Percentiles rank a stretch among this genome's conserved stretches.
phyloP scores from a whole-genome alignment of 2,113 vertebrate species.

The Callipepla californica region DNA sequence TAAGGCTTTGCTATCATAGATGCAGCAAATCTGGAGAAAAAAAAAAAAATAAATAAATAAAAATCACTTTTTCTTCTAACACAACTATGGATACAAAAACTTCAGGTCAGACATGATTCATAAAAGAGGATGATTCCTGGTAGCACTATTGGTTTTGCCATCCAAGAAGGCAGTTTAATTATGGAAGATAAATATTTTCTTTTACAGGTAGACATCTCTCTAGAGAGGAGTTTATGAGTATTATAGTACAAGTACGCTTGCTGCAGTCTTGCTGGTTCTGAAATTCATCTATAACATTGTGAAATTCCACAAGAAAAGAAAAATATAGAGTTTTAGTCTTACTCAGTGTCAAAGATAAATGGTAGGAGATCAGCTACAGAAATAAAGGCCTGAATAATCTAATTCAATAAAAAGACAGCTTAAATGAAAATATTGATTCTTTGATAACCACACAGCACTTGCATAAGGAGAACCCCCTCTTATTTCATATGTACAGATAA shows the following conservation, averaged over 20 bases:
- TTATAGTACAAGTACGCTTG: neutral
- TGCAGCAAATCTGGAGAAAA: rapidly evolving
- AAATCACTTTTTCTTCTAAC: neutral
- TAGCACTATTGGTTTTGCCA: neutral
- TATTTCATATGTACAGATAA: neutral
- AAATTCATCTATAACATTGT: neutral
- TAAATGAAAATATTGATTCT: neutral
- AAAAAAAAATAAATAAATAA: no score
- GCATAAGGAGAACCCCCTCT: rapidly evolving
- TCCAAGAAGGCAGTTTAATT: neutral
- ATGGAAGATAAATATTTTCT: neutral
- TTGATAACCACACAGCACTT: neutral
- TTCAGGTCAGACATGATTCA: neutral
- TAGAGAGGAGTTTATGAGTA: neutral
- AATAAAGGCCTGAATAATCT: neutral
- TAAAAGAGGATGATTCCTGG: neutral
- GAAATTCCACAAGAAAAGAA: neutral
- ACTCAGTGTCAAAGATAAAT: neutral
- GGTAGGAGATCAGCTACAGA: neutral
- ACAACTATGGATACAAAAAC: neutral
- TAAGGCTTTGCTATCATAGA: neutral
- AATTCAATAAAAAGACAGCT: neutral
- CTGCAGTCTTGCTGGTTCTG: neutral
- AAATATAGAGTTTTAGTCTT: neutral
- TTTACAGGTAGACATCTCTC: neutral